Evolutionary conservation across 2,797 vertebrate genomes (phyloP).

Genomic region (Myiotriccus ornatus): DNA sequence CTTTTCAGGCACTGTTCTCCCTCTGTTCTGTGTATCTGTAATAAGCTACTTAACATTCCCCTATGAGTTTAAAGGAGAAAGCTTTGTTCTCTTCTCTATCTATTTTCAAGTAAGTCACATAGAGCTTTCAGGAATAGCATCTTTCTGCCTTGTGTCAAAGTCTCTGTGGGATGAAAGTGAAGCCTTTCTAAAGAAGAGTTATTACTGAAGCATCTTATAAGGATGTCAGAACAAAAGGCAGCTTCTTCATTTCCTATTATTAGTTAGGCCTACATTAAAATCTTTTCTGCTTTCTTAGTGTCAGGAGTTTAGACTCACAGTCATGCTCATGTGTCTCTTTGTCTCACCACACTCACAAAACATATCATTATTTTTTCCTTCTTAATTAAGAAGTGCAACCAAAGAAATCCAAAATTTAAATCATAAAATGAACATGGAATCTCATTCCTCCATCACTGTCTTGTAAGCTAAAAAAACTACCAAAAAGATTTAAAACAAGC

Average conservation of each 20-base stretch:
- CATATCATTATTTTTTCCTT: background rate
- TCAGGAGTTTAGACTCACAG: background rate
- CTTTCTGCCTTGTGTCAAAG: constrained; percentile 19
- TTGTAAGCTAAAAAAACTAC: background rate
- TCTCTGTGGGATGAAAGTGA: constrained; percentile 37
- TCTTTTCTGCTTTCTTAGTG: background rate
- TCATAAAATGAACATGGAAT: background rate
- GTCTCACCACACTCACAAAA: background rate
- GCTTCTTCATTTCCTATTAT: constrained; percentile 16
- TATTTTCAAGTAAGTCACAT: constrained; percentile 18
- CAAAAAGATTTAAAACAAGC: background rate
- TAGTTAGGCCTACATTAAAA: background rate
- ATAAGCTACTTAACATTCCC: constrained; percentile 41
- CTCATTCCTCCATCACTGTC: background rate
- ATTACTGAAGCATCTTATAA: constrained; percentile 11
- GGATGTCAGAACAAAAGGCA: constrained; percentile 24
- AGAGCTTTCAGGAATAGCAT: constrained; percentile 31
- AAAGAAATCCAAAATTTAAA: background rate
- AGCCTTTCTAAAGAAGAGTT: constrained; percentile 14
- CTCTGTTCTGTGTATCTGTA: background rate
- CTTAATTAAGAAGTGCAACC: background rate
- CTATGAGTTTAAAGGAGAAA: background rate
- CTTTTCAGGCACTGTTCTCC: background rate
- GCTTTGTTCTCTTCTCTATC: background rate
- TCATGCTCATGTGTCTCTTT: rapidly evolving